Evolutionary conservation across 1,140 invertebrate genomes (phyloP), one percentile per base, ranked within the genome.

Genomic region (Papilio machaon): DNA sequence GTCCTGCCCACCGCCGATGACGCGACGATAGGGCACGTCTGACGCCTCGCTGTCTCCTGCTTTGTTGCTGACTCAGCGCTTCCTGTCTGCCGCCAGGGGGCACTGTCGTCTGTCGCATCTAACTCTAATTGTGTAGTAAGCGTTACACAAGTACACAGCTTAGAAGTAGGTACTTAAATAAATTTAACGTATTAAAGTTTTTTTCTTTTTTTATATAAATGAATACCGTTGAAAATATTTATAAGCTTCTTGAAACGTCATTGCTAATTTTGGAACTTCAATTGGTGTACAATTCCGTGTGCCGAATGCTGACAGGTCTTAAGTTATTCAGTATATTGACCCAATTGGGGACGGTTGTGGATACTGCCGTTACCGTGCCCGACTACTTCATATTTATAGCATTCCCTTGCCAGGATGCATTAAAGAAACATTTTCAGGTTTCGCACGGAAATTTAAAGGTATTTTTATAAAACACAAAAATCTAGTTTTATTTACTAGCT

Each of bases 31-130:
- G 78, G 52, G 76, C 82, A 83, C 82, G 82, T 81, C 73, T 78
- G 54, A 47, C 60, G 82, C 60, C 54, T n/a, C 74, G 64, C 23
- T 74, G 67, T 46, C 47, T 46, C 19, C 81, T 54, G 83, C 70
- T 82, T 82, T 73, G 79, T 80, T 80, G 83, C 82, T 82, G 81
- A 84, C 58, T 64, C 77, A 70, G 47, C 70, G 73, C 79, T 79
- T 81, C 73, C 73, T 75, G 13, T 17, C 52, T 17, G 64, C 64
- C 73, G n/a, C 46, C 19, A 15, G 10, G 73, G 73, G 73, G 43
- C 7, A 47, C 73, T 75, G n/a, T 35, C 43, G 38, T 54, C 52
- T 54, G 11, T 54, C 11, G 19, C 73, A n/a, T 49, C n/a, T 75
- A 46, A 75, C 17, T 75, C 11, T 49, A 75, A 47, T 52, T 52